phyloP scores from a whole-genome alignment of 2,797 vertebrate genomes.

The Lepus townsendii region DNA sequence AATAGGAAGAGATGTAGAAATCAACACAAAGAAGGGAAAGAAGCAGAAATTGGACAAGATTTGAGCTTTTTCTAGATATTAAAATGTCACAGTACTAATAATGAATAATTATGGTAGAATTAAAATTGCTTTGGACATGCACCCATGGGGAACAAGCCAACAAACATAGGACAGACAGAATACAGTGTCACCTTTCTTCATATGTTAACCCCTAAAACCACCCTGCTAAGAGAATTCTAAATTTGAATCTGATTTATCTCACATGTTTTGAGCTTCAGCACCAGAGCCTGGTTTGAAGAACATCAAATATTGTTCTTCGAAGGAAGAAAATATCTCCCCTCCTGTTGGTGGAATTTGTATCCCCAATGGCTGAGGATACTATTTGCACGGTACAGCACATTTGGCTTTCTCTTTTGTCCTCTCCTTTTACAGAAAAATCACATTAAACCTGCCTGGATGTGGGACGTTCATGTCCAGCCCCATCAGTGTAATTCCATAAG shows the following conservation, averaged over 20 bases:
- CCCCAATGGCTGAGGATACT: neutral
- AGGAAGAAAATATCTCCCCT: slow-evolving; percentile 52
- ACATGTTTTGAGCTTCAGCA: slow-evolving; percentile 75
- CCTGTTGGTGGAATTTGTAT: slow-evolving; percentile 62
- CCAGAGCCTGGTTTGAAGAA: slow-evolving; percentile 84
- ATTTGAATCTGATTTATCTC: slow-evolving; percentile 80
- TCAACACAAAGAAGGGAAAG: slow-evolving; percentile 84
- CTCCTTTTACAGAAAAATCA: slow-evolving; percentile 65
- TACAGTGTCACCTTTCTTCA: slow-evolving; percentile 26
- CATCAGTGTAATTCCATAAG: neutral
- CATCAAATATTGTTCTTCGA: slow-evolving; percentile 80
- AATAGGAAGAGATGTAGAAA: slow-evolving; percentile 85
- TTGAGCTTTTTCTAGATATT: slow-evolving; percentile 79
- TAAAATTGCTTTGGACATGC: slow-evolving; percentile 56
- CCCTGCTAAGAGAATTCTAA: slow-evolving; percentile 74
- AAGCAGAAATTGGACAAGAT: slow-evolving; percentile 75
- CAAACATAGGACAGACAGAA: slow-evolving; percentile 72
- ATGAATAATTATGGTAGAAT: slow-evolving; percentile 62
- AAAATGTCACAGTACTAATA: slow-evolving; percentile 78
- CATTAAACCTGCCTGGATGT: neutral
- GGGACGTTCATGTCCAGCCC: slow-evolving; percentile 9
- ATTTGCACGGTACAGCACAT: slow-evolving; percentile 53
- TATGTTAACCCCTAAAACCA: slow-evolving; percentile 59
- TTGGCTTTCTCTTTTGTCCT: slow-evolving; percentile 67
- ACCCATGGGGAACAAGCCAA: slow-evolving; percentile 44